These are phyloP conservation scores for Micoletzkya japonica DNA, from an alignment of 2,888 invertebrate species.

Conservation along the genomic window DNA sequence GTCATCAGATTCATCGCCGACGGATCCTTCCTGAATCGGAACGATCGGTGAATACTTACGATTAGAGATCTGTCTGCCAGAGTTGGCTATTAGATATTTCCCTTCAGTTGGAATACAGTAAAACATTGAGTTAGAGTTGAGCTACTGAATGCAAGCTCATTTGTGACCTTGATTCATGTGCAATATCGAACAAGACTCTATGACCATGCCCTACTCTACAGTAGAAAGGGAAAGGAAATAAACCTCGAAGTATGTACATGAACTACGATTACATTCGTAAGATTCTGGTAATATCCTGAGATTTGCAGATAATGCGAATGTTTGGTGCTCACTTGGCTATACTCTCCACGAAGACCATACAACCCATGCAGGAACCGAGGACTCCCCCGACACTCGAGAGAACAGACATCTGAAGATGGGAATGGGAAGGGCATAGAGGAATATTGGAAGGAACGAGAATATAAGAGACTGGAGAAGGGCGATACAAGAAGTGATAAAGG, in stretches of 20 bases:
- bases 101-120: too few relatives aligned
- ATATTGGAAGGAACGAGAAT: background rate
- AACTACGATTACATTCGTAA: background rate
- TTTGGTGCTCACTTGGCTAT: constrained; percentile 62
- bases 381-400: constrained; percentile 34
- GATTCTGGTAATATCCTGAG: background rate
- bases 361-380: constrained; percentile 61
- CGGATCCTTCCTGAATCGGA: constrained; percentile 77
- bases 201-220: too few relatives aligned
- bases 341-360: constrained; percentile 63
- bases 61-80: too few relatives aligned
- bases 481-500: background rate
- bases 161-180: too few relatives aligned
- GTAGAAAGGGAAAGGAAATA: too few relatives aligned
- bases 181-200: too few relatives aligned
- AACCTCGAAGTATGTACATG: background rate
- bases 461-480: too few relatives aligned
- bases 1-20: constrained; percentile 91
- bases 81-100: too few relatives aligned
- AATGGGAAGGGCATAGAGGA: background rate
- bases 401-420: constrained; percentile 20
- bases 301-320: too few relatives aligned
- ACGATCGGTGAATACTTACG: too few relatives aligned
- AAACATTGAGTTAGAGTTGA: too few relatives aligned
- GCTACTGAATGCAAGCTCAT: too few relatives aligned